Evolutionary conservation across 2,113 vertebrate genomes (phyloP).

Genomic region (Daubentonia madagascariensis): DNA sequence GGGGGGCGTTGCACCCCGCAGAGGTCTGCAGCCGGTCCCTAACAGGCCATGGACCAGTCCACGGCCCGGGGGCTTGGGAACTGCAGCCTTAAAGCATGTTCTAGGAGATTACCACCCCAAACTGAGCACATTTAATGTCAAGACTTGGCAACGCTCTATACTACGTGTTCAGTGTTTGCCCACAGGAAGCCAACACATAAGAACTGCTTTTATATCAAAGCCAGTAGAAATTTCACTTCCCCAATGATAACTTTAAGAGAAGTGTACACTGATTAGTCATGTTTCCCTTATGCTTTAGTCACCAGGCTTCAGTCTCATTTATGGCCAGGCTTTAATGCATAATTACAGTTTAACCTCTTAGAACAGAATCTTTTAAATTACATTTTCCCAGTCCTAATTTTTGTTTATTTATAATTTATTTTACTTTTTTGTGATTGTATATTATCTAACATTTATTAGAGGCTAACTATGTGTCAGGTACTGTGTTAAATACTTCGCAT

Average conservation of each 20-base stretch:
- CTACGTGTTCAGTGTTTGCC: not conserved
- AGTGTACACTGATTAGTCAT: not conserved
- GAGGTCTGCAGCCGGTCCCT: too few species aligned
- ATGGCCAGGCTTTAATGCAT: not conserved
- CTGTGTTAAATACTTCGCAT: not conserved
- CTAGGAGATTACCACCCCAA: not conserved
- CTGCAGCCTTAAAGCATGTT: not conserved
- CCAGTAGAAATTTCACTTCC: not conserved
- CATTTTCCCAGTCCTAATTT: not conserved
- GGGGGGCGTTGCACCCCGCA: too few species aligned
- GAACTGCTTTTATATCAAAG: not conserved
- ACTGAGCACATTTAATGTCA: not conserved
- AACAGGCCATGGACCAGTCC: too few species aligned
- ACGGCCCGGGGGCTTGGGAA: too few species aligned
- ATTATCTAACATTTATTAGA: not conserved
- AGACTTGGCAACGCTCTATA: not conserved
- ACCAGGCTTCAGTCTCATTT: not conserved
- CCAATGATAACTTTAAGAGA: not conserved
- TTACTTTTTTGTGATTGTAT: not conserved
- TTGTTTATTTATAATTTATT: not conserved
- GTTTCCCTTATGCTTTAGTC: not conserved
- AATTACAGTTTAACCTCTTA: not conserved
- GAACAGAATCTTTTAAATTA: not conserved
- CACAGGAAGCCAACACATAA: not conserved
- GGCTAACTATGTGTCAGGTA: not conserved